Base-by-base conservation (phyloP, 2,888 invertebrate species). In the Leptodirus hochenwartii region DNA sequence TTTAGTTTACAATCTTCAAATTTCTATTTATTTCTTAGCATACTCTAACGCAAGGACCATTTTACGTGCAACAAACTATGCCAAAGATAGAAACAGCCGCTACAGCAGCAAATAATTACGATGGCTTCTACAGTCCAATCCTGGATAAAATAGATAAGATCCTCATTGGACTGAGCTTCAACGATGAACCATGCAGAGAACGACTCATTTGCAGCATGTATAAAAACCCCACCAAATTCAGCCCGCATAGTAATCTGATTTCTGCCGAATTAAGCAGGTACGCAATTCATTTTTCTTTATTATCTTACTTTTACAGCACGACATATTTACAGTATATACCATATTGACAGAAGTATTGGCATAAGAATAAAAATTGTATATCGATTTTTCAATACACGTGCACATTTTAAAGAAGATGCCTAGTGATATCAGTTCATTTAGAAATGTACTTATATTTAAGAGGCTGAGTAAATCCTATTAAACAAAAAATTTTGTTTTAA, bases 211-310 rank as follows among this genome's bases (percentile, higher is more conserved):
- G 85, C 48, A 73, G 76, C 38, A 70, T 85, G 62, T 87, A 87
- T 57, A 77, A 74, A 45, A 79, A 79, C 48, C 87, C 85, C 0
- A 62, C 66, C 37, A 70, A 70, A 42, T 85, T 77, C 45, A 74
- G 81, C 35, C 87, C 85, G 1, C 79, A 81, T 49, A 85, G 85
- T 49, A 87, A 87, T 54, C 64, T 84, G 35, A 67, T 87, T 30
- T 85, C 85, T 11, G 78, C 78, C 23, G 84, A 85, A 50, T 61
- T 87, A 25, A 85, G 85, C 68, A 80, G 85, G 87, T 85, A 53
- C 65, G 71, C 62, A 26, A 27, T 6, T 20, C 6, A 20, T 8
- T 20, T 20, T 20, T 20, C n/a, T 20, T 8, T 6, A 20, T 20
- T 20, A 20, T 20, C n/a, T 6, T 20, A 6, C 20, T 20, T 20